phyloP scores from a whole-genome alignment of 2,113 vertebrate species.

The Psephotus haematonotus region DNA sequence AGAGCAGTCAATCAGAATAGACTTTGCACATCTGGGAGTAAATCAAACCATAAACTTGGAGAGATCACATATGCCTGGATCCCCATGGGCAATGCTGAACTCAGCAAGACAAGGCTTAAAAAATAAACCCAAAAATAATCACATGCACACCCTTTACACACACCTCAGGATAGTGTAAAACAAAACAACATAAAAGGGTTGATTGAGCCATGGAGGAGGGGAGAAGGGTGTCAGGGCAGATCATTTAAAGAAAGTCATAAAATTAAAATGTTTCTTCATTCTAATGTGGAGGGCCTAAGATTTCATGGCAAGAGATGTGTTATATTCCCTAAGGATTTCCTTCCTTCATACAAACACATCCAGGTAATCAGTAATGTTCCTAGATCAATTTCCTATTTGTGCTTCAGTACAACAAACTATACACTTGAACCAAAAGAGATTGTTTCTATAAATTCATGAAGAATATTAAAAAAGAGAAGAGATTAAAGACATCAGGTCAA shows the following conservation, averaged over 20 bases:
- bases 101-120: background rate
- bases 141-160: background rate
- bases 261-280: background rate
- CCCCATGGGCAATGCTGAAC: background rate
- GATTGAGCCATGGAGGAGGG: accelerated
- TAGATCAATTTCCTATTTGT: background rate
- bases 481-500: background rate
- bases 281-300: background rate
- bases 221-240: background rate
- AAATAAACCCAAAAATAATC: background rate
- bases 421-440: background rate
- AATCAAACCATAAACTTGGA: background rate
- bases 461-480: background rate
- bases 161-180: background rate
- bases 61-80: background rate
- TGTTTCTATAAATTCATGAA: background rate
- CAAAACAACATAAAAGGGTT: background rate
- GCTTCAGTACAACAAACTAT: background rate
- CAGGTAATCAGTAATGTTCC: background rate
- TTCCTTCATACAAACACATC: background rate
- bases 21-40: background rate
- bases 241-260: background rate
- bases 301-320: background rate
- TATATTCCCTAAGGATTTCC: background rate
- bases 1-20: background rate